phyloP scores from a whole-genome alignment of 2,113 vertebrate genomes.

The Diadophis punctatus region DNA sequence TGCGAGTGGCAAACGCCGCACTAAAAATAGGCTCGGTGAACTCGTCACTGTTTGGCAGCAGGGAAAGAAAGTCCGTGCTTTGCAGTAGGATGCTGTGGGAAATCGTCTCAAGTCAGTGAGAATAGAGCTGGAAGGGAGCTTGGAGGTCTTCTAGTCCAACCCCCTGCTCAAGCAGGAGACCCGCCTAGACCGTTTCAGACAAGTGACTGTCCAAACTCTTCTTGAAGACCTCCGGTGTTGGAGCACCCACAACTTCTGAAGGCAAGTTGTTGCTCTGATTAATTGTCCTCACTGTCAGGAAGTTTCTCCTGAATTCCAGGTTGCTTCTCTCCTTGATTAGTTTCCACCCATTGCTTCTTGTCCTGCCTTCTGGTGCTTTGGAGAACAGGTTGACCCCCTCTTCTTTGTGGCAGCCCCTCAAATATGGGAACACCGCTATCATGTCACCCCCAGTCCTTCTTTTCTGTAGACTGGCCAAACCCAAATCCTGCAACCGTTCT shows the following conservation, averaged over 20 bases:
- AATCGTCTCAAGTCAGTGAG: too few relatives aligned
- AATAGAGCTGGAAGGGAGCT: background rate
- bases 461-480: too few relatives aligned
- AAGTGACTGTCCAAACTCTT: background rate
- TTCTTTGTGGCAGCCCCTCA: too few relatives aligned
- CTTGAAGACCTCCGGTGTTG: background rate
- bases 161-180: background rate
- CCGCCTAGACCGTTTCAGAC: background rate
- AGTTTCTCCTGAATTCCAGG: too few relatives aligned
- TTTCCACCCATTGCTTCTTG: too few relatives aligned
- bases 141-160: background rate
- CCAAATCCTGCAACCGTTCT: too few relatives aligned
- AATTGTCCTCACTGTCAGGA: background rate
- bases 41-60: slow-evolving; percentile 61
- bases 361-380: too few relatives aligned
- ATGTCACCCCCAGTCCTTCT: too few relatives aligned
- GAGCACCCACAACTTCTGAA: background rate
- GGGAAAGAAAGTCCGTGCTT: slow-evolving; percentile 44
- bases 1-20: slow-evolving; percentile 40
- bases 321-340: too few relatives aligned
- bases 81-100: background rate
- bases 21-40: slow-evolving; percentile 67
- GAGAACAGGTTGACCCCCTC: too few relatives aligned
- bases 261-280: background rate
- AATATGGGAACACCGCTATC: too few relatives aligned